Conservation (phyloP, 2,888 invertebrate species). For the Acleris literana region DNA sequence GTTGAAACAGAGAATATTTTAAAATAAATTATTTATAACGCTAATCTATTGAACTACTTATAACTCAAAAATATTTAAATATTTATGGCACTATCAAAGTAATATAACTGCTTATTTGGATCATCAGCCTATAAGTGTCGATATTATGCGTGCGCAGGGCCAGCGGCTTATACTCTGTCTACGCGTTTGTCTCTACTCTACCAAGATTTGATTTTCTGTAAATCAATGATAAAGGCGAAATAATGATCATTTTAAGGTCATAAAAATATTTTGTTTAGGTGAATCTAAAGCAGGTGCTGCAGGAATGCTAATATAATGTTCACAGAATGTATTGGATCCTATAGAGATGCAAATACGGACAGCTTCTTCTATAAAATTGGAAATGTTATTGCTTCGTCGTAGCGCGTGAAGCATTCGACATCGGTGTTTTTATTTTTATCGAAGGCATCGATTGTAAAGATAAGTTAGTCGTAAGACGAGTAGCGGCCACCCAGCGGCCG, state of each 20-base stretch:
- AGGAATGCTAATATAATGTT: constrained; percentile 74
- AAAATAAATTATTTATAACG: constrained; percentile 1
- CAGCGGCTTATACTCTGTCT: background rate
- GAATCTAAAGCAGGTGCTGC: constrained; percentile 46
- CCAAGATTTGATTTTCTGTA: constrained; percentile 6
- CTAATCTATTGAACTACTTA: background rate
- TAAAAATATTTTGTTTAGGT: constrained; percentile 18
- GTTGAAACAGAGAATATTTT: constrained; percentile 4
- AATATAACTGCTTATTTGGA: constrained; percentile 2
- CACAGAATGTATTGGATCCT: constrained; percentile 72
- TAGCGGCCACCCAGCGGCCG: constrained; percentile 76
- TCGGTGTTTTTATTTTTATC: constrained; percentile 76
- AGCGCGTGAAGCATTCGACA: constrained; percentile 72
- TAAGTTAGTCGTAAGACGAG: constrained; percentile 82
- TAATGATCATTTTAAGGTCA: constrained; percentile 23
- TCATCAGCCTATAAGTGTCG: background rate
- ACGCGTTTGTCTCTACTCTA: background rate
- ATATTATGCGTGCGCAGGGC: constrained; percentile 9
- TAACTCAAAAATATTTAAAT: constrained; percentile 1
- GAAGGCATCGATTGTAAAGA: constrained; percentile 80
- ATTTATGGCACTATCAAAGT: background rate
- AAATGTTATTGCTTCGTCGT: constrained; percentile 73
- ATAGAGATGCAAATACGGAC: constrained; percentile 77
- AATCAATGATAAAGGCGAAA: constrained; percentile 13
- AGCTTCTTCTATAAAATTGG: constrained; percentile 74